Evolutionary conservation across 2,888 invertebrate species (phyloP).

Genomic region (Meteorus cinctellus): DNA sequence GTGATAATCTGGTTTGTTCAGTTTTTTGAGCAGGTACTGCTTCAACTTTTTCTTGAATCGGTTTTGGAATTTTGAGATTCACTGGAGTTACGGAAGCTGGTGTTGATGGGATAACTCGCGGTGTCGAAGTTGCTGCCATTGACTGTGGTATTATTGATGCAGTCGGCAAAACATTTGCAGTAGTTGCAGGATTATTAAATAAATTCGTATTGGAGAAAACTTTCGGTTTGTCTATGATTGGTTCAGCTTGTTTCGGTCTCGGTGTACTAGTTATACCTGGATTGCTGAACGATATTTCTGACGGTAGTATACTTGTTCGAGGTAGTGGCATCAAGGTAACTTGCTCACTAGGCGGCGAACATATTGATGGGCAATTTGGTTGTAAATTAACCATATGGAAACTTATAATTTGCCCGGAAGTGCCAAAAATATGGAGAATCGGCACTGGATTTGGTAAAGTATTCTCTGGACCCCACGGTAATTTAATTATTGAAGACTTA

Average conservation of each 20-base stretch:
- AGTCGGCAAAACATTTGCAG: background rate
- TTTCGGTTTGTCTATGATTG: conserved; percentile 43
- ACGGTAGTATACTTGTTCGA: conserved; percentile 49
- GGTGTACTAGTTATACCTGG: conserved; percentile 64
- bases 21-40: conserved; percentile 7
- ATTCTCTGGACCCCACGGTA: conserved; percentile 82
- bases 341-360: conserved; percentile 76
- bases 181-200: conserved; percentile 44
- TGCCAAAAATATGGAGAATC: conserved; percentile 84
- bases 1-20: conserved; percentile 35
- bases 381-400: conserved; percentile 85
- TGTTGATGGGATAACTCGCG: background rate
- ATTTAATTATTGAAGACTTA: conserved; percentile 79
- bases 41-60: conserved; percentile 43
- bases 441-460: conserved; percentile 83
- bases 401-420: conserved; percentile 78
- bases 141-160: background rate
- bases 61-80: conserved; percentile 49
- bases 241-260: conserved; percentile 55
- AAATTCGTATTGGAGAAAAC: conserved; percentile 42
- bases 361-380: conserved; percentile 77
- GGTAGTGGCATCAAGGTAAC: conserved; percentile 47
- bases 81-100: conserved; percentile 31
- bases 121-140: conserved; percentile 28
- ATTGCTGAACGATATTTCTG: conserved; percentile 61